Base-by-base conservation (phyloP, 2,797 vertebrate genomes). In the Chromobotia macracanthus region DNA sequence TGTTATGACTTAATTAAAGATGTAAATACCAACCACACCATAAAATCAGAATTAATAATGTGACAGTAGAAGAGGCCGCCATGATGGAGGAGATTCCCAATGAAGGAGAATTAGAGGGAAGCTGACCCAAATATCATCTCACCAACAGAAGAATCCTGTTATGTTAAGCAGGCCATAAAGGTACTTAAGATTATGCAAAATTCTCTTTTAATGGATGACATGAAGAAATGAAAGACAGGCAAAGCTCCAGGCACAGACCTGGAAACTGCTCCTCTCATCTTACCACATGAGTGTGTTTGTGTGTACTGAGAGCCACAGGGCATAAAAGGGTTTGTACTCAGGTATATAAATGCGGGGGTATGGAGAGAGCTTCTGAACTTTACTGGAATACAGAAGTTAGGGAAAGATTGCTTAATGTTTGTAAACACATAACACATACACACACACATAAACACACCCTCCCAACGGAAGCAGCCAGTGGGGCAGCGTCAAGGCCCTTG, bases 41-140 rank as follows among this genome's bases (percentile, higher is more conserved):
- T 89, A 92, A 93, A 93, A 93, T 91, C 90, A 91, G 90, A 89
- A 91, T 93, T 93, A 94, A 94, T 93, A 90, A 94, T 92, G 92
- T 85, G 91, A 90, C 92, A 88, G 88, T 86, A 89, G 90, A 83
- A 87, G 89, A 90, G 80, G 90, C 91, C 84, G 87, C 77, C 65
- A 77, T 66, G 82, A 77, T 28, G 28, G 28, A 83, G 84, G 84
- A 94, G 80, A 82, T 78, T 72, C 71, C 83, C 77, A 80, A 93
- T 94, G 92, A 94, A 94, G 93, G 93, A 91, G 92, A 94, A 94
- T 94, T 92, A 92, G 91, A 94, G 93, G 93, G 90, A 92, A 91
- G 91, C 89, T 94, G 93, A 94, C 93, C 93, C 91, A 94, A 92
- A 94, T 94, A 93, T 91, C 92, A 93, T 93, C 90, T 88, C 89